Conservation (phyloP, 2,888 invertebrate genomes). For the Rhogogaster chlorosoma region DNA sequence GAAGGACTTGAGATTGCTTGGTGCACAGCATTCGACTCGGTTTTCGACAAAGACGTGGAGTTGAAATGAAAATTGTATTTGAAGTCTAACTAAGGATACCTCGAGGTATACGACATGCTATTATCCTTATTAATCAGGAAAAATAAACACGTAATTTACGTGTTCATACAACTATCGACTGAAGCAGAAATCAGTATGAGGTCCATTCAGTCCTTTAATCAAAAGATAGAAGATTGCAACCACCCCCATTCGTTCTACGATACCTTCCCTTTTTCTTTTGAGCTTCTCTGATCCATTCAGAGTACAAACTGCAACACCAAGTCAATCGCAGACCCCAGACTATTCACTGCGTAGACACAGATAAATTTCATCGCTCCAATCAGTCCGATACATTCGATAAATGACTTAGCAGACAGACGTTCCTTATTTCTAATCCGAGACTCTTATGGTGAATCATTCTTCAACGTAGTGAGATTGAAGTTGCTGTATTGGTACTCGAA, state of each 20-base stretch:
- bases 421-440: neutral
- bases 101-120: neutral
- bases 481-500: neutral
- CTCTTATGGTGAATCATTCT: neutral
- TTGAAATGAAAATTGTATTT: neutral
- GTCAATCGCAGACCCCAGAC: constrained; percentile 20
- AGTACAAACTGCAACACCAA: neutral
- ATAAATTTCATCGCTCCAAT: neutral
- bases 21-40: neutral
- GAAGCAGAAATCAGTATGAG: neutral
- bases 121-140: neutral
- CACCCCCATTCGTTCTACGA: constrained; percentile 15
- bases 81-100: neutral
- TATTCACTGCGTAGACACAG: neutral
- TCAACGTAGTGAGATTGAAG: neutral
- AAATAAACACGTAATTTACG: neutral
- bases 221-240: constrained; percentile 18
- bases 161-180: neutral
- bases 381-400: neutral
- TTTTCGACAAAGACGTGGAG: neutral
- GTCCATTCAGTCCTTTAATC: neutral
- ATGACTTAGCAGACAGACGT: neutral
- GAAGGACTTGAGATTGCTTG: constrained; percentile 7
- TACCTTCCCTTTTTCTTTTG: neutral
- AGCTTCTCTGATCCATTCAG: neutral